These are phyloP conservation scores for Pseudobourletiella spinata DNA, from an alignment of 1,140 invertebrate genomes.

Conservation along the genomic window DNA sequence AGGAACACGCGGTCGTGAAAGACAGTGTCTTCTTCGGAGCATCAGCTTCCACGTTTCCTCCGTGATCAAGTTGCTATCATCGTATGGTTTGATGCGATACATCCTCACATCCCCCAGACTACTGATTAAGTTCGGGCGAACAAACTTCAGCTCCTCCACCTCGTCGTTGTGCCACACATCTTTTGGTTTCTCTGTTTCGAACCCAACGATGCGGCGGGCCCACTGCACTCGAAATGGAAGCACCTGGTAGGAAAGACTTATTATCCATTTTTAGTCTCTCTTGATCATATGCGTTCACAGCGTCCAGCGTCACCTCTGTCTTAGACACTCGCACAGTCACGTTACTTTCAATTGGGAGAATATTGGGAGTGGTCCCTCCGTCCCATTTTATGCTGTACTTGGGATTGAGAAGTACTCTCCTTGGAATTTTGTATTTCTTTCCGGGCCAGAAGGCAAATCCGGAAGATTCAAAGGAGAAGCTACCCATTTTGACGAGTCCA, in stretches of 20 bases:
- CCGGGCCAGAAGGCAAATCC: conserved; percentile 5
- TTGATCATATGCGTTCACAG: no score
- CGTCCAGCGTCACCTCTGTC: no score
- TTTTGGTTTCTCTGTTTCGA: neutral
- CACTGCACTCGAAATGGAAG: neutral
- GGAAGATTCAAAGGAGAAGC: conserved; percentile 3
- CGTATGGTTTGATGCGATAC: neutral
- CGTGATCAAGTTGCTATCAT: neutral
- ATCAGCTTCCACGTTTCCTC: neutral
- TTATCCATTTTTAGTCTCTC: neutral
- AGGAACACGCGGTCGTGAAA: neutral
- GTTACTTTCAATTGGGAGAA: no score
- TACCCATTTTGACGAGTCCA: neutral
- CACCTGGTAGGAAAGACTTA: no score
- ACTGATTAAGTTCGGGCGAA: neutral
- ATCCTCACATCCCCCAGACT: neutral
- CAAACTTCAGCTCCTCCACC: neutral
- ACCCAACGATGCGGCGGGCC: neutral
- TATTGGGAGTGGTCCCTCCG: neutral
- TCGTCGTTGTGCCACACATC: neutral
- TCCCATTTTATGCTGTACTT: neutral
- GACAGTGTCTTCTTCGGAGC: neutral
- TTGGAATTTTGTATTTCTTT: neutral
- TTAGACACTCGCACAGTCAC: neutral
- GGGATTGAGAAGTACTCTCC: neutral